Percentiles rank a stretch among this genome's conserved stretches.
These are phyloP conservation scores for Colius striatus DNA, from an alignment of 2,113 vertebrate genomes.

Conservation along the genomic window DNA sequence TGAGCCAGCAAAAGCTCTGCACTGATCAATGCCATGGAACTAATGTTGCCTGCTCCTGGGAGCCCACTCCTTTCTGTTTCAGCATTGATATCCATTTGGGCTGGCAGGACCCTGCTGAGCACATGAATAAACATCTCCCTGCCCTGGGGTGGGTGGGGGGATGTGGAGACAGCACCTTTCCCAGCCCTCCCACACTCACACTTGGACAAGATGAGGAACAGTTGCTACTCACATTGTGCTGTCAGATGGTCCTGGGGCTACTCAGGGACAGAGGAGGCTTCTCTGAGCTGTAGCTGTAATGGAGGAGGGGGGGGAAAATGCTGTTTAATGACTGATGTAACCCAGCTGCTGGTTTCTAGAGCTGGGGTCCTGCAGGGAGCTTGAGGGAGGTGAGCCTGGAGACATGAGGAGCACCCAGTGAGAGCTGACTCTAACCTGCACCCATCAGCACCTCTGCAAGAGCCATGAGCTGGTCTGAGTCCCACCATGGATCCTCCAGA, in stretches of 20 bases:
- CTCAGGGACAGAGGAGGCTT: not conserved
- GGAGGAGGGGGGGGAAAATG: not conserved
- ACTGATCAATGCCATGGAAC: not conserved
- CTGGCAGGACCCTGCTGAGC: not conserved
- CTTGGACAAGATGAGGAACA: not conserved
- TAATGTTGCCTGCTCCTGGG: not conserved
- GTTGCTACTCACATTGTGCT: not conserved
- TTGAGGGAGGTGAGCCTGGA: not conserved
- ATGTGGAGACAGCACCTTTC: rapidly evolving
- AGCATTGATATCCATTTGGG: not conserved
- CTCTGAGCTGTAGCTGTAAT: not conserved
- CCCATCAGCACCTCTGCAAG: not conserved
- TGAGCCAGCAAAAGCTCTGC: slow-evolving; percentile 42
- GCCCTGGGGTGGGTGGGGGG: rapidly evolving
- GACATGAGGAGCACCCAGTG: rapidly evolving
- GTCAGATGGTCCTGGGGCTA: not conserved
- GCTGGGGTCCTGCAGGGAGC: not conserved
- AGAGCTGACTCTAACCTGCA: not conserved
- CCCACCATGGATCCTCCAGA: rapidly evolving
- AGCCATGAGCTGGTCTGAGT: not conserved
- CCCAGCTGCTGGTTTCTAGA: not conserved
- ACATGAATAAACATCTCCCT: rapidly evolving
- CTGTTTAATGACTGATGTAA: rapidly evolving
- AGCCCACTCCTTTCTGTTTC: not conserved
- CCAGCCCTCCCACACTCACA: rapidly evolving